Conservation (phyloP, 1,140 invertebrate species). For the Atopsyche davidsoni region DNA sequence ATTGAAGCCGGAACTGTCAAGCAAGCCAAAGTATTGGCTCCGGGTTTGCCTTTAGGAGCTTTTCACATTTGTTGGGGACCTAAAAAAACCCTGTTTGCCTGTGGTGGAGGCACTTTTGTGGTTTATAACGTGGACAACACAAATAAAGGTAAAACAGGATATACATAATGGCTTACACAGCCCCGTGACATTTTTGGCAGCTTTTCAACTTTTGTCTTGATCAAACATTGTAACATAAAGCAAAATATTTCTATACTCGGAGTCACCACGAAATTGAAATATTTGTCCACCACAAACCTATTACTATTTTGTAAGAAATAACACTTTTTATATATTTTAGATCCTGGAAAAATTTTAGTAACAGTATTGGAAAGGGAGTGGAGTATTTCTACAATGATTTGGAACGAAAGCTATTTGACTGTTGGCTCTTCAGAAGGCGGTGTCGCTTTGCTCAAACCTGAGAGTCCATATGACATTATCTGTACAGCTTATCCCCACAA, state of each 20-base stretch:
- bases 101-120: conserved; percentile 46
- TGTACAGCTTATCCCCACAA: conserved; percentile 33
- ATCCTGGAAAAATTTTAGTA: conserved; percentile 31
- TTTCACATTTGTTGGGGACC: conserved; percentile 41
- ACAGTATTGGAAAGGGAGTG: conserved; percentile 33
- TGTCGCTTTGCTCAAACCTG: conserved; percentile 32
- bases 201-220: neutral
- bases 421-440: conserved; percentile 34
- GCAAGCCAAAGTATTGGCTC: conserved; percentile 31
- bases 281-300: no score
- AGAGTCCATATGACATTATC: conserved; percentile 23
- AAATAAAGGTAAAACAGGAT: conserved; percentile 40
- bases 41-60: conserved; percentile 32
- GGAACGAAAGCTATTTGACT: conserved; percentile 31
- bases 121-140: conserved; percentile 42
- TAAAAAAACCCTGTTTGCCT: conserved; percentile 43
- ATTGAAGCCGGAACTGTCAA: conserved; percentile 41
- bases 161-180: neutral
- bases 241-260: no score
- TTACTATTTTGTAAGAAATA: neutral
- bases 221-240: conserved; percentile 4
- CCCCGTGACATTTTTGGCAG: neutral
- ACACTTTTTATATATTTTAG: conserved; percentile 27
- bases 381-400: conserved; percentile 31
- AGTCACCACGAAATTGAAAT: no score